Percentiles rank a stretch among this genome's conserved stretches.
Conservation (phyloP, 2,113 vertebrate genomes). For the Charina bottae region DNA sequence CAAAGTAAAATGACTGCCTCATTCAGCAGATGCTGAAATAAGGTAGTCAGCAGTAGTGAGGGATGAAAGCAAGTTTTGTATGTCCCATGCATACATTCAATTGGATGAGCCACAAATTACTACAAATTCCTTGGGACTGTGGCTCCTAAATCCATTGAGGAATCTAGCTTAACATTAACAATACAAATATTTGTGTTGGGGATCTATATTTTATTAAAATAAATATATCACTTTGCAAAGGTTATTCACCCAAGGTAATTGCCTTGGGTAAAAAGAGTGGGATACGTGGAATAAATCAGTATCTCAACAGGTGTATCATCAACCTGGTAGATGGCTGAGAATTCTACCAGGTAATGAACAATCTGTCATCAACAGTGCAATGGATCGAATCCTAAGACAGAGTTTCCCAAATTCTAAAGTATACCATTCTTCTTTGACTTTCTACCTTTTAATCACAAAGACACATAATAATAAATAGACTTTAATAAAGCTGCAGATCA, state of each 20-base stretch:
- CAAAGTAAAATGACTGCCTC: neutral
- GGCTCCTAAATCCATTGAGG: neutral
- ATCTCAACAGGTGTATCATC: neutral
- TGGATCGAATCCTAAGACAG: neutral
- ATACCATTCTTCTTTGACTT: neutral
- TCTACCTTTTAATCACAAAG: conserved; percentile 59
- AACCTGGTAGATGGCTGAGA: conserved; percentile 27
- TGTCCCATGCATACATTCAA: neutral
- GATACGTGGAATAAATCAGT: conserved; percentile 19
- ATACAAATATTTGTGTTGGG: neutral
- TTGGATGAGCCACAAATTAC: neutral
- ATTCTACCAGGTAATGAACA: neutral
- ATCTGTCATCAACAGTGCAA: fast-evolving
- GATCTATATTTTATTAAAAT: neutral
- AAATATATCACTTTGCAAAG: neutral
- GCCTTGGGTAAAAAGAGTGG: neutral
- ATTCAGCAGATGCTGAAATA: neutral
- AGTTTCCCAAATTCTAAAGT: conserved; percentile 18
- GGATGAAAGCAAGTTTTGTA: neutral
- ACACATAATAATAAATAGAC: conserved; percentile 65
- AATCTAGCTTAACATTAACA: neutral
- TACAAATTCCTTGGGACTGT: neutral
- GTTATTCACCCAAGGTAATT: too few relatives aligned
- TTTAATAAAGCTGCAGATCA: conserved; percentile 68
- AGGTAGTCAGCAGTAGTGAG: neutral